Conservation (phyloP, 2,888 invertebrate species). For the Agonopterix heracliana region DNA sequence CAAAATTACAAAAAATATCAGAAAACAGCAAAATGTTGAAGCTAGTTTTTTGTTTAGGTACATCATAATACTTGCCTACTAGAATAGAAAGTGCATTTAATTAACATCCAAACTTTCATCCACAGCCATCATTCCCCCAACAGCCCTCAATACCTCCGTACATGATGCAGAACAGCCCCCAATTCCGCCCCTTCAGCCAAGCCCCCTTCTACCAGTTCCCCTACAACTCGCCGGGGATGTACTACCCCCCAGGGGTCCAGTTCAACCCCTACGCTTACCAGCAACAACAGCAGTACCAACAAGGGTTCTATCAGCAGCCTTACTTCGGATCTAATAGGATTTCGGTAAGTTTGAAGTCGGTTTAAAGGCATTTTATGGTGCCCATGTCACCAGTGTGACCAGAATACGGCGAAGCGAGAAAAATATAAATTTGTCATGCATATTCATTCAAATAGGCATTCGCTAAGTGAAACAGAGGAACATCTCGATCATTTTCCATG, state of each 20-base stretch:
- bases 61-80: no score
- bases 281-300: slow-evolving; percentile 35
- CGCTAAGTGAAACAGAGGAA: no score
- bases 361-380: background rate
- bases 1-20: no score
- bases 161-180: slow-evolving; percentile 46
- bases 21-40: no score
- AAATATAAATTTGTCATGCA: no score
- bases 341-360: slow-evolving; percentile 61
- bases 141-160: slow-evolving; percentile 40
- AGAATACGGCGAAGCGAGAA: no score
- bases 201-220: slow-evolving; percentile 70
- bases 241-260: slow-evolving; percentile 42
- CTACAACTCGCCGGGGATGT: slow-evolving; percentile 52
- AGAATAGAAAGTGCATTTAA: no score
- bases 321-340: slow-evolving; percentile 65
- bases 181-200: slow-evolving; percentile 66
- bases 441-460: no score
- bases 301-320: slow-evolving; percentile 56
- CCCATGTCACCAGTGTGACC: background rate
- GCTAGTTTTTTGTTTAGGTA: no score
- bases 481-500: no score
- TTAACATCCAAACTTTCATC: slow-evolving; percentile 3
- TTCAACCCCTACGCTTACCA: slow-evolving; percentile 65
- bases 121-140: slow-evolving; percentile 38